Evolutionary conservation across 92 coral and sea anemone genomes (phyloP).

Genomic region (Palythoa heliodiscus): DNA sequence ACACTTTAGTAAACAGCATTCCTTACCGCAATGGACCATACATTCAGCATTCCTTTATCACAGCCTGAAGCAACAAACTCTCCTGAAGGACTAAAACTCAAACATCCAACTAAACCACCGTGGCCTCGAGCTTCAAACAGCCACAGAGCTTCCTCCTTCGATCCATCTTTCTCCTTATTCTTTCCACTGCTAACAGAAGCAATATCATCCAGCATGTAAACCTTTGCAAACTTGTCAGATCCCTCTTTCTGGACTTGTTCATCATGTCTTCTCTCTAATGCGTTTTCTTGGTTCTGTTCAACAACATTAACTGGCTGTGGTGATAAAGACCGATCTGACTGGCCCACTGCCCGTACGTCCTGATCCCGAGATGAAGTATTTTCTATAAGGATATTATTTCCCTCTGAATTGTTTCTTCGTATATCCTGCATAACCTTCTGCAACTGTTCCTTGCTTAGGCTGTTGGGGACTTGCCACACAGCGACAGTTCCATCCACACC

Average conservation of each 20-base stretch:
- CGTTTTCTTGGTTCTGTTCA: constrained; percentile 20
- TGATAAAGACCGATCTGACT: not conserved
- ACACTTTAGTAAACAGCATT: not conserved
- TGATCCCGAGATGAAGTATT: not conserved
- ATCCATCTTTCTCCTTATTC: constrained; percentile 16
- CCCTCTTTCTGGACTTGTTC: constrained; percentile 34
- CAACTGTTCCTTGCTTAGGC: constrained; percentile 60
- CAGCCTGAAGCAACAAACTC: constrained; percentile 82
- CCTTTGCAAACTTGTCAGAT: constrained; percentile 32
- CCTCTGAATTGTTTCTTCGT: constrained; percentile 46
- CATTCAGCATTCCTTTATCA: constrained; percentile 71
- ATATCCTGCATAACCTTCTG: constrained; percentile 54
- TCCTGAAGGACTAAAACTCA: constrained; percentile 68
- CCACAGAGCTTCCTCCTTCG: constrained; percentile 10
- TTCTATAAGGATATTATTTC: constrained; percentile 40
- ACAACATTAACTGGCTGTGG: constrained; percentile 18
- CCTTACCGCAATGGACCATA: constrained; percentile 79
- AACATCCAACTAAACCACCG: constrained; percentile 57
- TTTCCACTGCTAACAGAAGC: constrained; percentile 9
- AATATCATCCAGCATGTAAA: constrained; percentile 45
- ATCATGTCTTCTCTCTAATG: not conserved
- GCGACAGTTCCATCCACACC: constrained; percentile 70
- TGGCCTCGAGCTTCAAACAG: constrained; percentile 73
- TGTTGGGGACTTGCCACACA: constrained; percentile 68
- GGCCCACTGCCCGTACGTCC: not conserved